Evolutionary conservation across 2,888 invertebrate species (phyloP).

Genomic region (Caenorhabditis sinica): DNA sequence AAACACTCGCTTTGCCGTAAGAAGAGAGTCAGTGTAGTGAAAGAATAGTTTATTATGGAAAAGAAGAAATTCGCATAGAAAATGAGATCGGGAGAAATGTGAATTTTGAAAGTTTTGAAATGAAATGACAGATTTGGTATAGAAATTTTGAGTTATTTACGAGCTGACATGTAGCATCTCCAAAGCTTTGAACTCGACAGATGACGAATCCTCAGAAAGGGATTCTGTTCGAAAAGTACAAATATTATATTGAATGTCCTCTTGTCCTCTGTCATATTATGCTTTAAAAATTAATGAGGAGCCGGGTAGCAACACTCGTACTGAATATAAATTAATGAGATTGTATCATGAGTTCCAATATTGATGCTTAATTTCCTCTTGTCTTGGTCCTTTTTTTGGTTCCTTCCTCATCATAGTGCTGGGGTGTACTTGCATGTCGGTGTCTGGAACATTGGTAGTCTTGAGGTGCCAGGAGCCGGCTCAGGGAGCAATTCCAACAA

Average conservation of each 20-base stretch:
- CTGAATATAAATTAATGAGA: conserved; percentile 55
- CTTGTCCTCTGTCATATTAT: not conserved
- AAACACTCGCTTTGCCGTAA: too few species aligned
- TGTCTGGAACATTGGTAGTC: conserved; percentile 45
- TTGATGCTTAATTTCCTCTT: conserved; percentile 1
- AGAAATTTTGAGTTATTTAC: not conserved
- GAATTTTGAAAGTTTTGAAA: not conserved
- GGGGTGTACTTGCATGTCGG: conserved; percentile 62
- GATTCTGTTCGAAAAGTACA: not conserved
- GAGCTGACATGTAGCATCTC: not conserved
- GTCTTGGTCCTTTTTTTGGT: not conserved
- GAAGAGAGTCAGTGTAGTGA: not conserved
- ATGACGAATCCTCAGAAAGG: not conserved
- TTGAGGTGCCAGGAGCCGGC: not conserved
- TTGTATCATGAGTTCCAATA: conserved; percentile 33
- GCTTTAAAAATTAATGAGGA: conserved; percentile 35
- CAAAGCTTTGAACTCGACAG: not conserved
- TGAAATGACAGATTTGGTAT: not conserved
- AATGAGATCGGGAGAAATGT: not conserved
- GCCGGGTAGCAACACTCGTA: conserved; percentile 51
- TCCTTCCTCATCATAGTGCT: conserved; percentile 6
- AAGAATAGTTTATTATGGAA: conserved; percentile 1
- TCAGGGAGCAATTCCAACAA: not conserved
- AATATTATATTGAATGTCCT: conserved; percentile 15
- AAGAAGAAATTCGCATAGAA: not conserved